Evolutionary conservation across 2,797 vertebrate species (phyloP).

Genomic region (Gastrophryne carolinensis): DNA sequence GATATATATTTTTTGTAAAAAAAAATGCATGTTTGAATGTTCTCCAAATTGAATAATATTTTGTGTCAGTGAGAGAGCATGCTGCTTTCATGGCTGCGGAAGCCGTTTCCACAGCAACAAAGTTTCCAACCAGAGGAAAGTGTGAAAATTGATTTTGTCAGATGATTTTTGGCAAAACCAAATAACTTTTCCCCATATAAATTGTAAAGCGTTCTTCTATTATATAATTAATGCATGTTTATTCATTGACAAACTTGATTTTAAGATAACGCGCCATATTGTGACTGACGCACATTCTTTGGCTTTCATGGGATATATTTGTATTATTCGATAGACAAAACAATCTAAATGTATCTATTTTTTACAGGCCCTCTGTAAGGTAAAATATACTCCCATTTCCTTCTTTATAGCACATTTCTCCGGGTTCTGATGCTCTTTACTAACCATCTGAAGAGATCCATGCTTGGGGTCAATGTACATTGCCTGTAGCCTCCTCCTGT

Average conservation of each 20-base stretch:
- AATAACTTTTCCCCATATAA: conserved; percentile 34
- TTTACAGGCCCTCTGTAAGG: no score
- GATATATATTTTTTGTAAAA: conserved; percentile 39
- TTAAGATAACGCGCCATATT: neutral
- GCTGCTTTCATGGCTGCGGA: conserved; percentile 39
- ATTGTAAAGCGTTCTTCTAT: conserved; percentile 15
- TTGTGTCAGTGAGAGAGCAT: conserved; percentile 42
- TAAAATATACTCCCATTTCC: no score
- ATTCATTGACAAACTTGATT: neutral
- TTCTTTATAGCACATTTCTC: no score
- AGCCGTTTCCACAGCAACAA: conserved; percentile 52
- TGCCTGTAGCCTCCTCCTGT: no score
- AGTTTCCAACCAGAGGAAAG: conserved; percentile 45
- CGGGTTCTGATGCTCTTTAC: no score
- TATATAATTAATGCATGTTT: conserved; percentile 15
- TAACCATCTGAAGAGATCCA: no score
- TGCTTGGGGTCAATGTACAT: no score
- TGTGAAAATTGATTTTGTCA: conserved; percentile 46
- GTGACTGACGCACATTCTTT: neutral
- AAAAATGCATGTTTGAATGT: conserved; percentile 52
- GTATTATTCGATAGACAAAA: neutral
- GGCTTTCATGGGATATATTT: neutral
- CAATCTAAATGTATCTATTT: neutral
- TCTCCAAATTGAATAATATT: conserved; percentile 52
- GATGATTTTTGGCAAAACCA: conserved; percentile 44